Base-by-base conservation (phyloP, 2,797 vertebrate species). In the Crocidura indochinensis region DNA sequence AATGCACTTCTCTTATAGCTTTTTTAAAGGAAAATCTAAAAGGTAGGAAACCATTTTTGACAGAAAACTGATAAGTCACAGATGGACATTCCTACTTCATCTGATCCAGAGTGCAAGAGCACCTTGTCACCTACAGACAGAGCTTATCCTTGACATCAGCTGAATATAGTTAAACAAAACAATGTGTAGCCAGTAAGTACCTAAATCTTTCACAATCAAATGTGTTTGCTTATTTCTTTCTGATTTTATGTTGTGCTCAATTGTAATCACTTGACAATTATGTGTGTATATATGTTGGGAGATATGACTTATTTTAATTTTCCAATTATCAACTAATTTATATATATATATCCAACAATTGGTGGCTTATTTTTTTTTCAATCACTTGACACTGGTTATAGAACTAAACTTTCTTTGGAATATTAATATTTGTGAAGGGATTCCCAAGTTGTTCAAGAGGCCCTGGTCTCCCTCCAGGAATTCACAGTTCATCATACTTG, bases 51-150 rank as follows among this genome's bases (percentile, higher is more conserved):
- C 82, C 77, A 86, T 94, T 75, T 91, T 73, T 77, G 22, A 80
- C 49, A 65, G 26, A 49, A 83, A 31, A 1, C 15, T 74, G 78
- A 71, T 24, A 56, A 65, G 82, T 90, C 26, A 79, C 62, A 88
- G 27, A 78, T 53, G 84, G 80, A 87, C 24, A 78, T 10, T 22
- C 85, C 22, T 68, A 38, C 15, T 88, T 85, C 77, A 95, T 90
- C 31, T 90, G 80, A 79, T 83, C 79, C 38, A 95, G 65, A 94
- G 93, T 88, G 91, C 64, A 88, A 87, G 92, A 90, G 65, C 84
- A 91, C 6, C 38, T 44, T 20, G 15, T 72, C 69, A 72, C 24
- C n/a, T 65, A 76, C 90, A 78, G 73, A 90, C 84, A 95, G 64
- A 38, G 4, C 51, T 75, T 65, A 19, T 87, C 69, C 56, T 90